Evolutionary conservation across 2,797 vertebrate genomes (phyloP).

Genomic region (Liparis tanakae): DNA sequence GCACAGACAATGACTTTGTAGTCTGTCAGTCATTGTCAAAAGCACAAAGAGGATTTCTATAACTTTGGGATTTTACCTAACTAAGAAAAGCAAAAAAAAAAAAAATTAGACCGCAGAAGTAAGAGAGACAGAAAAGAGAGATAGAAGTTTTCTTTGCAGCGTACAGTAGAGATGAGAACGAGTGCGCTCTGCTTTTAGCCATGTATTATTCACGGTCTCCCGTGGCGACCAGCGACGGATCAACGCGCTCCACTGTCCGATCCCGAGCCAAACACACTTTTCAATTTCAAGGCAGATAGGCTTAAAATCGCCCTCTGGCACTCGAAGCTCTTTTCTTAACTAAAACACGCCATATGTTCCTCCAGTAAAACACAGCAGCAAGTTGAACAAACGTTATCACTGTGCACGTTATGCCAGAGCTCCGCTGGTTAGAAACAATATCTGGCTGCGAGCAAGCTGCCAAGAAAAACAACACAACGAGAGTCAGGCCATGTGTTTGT

Average conservation of each 20-base stretch:
- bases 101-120: not conserved
- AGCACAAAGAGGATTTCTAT: not conserved
- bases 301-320: slow-evolving; percentile 50
- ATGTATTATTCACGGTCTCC: slow-evolving; percentile 72
- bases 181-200: slow-evolving; percentile 59
- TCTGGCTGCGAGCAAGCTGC: slow-evolving; percentile 29
- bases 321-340: slow-evolving; percentile 32
- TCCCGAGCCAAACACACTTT: slow-evolving; percentile 55
- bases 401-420: slow-evolving; percentile 9
- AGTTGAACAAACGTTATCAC: not conserved
- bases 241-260: slow-evolving; percentile 54
- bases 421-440: slow-evolving; percentile 30
- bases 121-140: slow-evolving; percentile 14
- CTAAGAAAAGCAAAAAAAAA: not conserved
- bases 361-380: slow-evolving; percentile 35
- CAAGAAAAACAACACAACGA: not conserved
- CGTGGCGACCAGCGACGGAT: slow-evolving; percentile 52
- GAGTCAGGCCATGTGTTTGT: not conserved
- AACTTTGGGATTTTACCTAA: slow-evolving; percentile 2
- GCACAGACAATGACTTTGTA: slow-evolving; percentile 9
- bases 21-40: slow-evolving; percentile 18
- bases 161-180: slow-evolving; percentile 43
- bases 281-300: slow-evolving; percentile 59
- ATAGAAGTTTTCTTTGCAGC: slow-evolving; percentile 23
- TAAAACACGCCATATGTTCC: slow-evolving; percentile 34